Conservation (phyloP, 1,140 invertebrate genomes). For the Calephelis nemesis region DNA sequence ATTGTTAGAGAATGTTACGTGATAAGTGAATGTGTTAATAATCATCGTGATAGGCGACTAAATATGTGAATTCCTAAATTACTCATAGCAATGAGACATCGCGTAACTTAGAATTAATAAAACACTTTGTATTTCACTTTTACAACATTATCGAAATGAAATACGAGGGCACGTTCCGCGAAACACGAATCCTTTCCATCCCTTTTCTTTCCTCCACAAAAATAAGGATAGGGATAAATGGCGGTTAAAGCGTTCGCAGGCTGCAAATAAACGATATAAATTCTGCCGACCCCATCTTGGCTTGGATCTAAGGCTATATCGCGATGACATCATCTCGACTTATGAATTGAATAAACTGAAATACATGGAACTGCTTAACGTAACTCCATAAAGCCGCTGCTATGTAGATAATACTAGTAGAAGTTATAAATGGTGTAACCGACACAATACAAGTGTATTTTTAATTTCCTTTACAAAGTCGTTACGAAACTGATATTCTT, state of each 20-base stretch:
- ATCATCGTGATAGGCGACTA: neutral
- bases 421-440: conserved; percentile 6
- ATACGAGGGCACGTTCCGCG: conserved; percentile 48
- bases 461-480: neutral
- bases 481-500: neutral
- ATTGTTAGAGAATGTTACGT: conserved; percentile 4
- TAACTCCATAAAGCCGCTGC: conserved; percentile 44
- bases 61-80: neutral
- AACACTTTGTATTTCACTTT: neutral
- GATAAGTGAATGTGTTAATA: neutral
- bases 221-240: conserved; percentile 58
- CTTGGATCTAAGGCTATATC: conserved; percentile 35
- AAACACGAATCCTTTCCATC: conserved; percentile 59
- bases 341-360: conserved; percentile 65
- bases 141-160: conserved; percentile 31
- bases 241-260: conserved; percentile 64
- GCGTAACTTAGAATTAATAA: neutral
- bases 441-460: neutral
- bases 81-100: neutral
- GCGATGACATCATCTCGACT: conserved; percentile 70
- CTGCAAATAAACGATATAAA: conserved; percentile 69
- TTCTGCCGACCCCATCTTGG: conserved; percentile 56
- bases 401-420: conserved; percentile 33
- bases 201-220: conserved; percentile 36
- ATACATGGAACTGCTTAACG: conserved; percentile 31